phyloP scores from a whole-genome alignment of 2,888 invertebrate genomes.

The Thereva unica region DNA sequence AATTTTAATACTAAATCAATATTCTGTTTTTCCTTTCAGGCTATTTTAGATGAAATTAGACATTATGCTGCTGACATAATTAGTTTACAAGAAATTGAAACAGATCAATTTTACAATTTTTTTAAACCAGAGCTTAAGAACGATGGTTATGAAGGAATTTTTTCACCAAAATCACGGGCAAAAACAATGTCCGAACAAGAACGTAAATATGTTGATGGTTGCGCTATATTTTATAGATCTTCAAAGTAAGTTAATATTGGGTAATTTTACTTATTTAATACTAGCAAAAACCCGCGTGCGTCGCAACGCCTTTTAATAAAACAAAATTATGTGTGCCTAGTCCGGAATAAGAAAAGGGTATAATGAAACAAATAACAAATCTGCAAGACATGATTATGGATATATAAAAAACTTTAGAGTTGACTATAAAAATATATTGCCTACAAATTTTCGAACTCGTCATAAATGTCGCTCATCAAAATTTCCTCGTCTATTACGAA shows the following conservation, averaged over 20 bases:
- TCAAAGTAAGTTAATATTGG: constrained; percentile 71
- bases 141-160: constrained; percentile 93
- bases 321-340: no score
- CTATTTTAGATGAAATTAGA: constrained; percentile 94
- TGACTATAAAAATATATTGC: no score
- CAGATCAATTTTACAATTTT: constrained; percentile 96
- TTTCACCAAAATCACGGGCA: constrained; percentile 96
- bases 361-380: no score
- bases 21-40: constrained; percentile 41
- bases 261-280: no score
- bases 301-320: no score
- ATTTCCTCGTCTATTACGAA: no score
- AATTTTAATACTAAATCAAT: background rate
- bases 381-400: no score
- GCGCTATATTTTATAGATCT: constrained; percentile 96
- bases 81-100: constrained; percentile 95
- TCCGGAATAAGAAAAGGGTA: no score
- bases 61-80: constrained; percentile 97
- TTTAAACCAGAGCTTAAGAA: constrained; percentile 92
- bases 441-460: no score
- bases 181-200: constrained; percentile 98
- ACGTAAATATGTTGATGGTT: constrained; percentile 97
- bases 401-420: no score
- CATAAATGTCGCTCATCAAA: no score
- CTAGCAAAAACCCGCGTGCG: no score